phyloP scores from a whole-genome alignment of 1,140 invertebrate genomes.

The Microvelia longipes region DNA sequence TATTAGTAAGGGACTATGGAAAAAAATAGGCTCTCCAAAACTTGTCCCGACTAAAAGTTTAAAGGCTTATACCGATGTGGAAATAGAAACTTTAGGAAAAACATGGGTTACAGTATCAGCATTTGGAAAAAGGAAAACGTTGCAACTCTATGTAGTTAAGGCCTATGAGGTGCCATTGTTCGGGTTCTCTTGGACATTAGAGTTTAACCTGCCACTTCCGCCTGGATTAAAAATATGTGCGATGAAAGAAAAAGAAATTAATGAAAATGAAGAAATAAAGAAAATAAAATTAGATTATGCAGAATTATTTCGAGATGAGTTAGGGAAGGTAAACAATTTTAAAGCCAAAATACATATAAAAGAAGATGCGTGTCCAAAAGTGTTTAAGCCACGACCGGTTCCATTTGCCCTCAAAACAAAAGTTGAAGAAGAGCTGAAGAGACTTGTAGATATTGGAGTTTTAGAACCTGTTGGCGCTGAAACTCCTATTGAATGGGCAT shows the following conservation, averaged over 20 bases:
- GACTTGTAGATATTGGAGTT: slow-evolving; percentile 14
- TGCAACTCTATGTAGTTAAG: background rate
- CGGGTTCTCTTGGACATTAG: background rate
- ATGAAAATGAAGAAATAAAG: background rate
- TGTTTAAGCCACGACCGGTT: slow-evolving; percentile 1
- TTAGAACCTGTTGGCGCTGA: slow-evolving; percentile 13
- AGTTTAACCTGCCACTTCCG: background rate
- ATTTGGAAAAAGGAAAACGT: background rate
- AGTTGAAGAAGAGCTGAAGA: slow-evolving; percentile 3
- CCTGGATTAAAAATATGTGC: background rate
- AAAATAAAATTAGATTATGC: background rate
- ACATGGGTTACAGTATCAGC: background rate
- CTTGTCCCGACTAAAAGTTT: background rate
- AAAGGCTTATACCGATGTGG: background rate
- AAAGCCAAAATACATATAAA: background rate
- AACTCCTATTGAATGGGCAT: slow-evolving; percentile 3
- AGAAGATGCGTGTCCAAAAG: background rate
- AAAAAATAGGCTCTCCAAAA: background rate
- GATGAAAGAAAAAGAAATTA: background rate
- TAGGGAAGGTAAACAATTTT: background rate
- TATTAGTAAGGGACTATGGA: background rate
- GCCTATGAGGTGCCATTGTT: background rate
- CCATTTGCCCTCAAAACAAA: background rate
- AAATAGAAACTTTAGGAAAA: background rate
- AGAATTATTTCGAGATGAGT: background rate